Evolutionary conservation across 2,888 invertebrate genomes (phyloP).

Genomic region (Eupithecia pulchellata): DNA sequence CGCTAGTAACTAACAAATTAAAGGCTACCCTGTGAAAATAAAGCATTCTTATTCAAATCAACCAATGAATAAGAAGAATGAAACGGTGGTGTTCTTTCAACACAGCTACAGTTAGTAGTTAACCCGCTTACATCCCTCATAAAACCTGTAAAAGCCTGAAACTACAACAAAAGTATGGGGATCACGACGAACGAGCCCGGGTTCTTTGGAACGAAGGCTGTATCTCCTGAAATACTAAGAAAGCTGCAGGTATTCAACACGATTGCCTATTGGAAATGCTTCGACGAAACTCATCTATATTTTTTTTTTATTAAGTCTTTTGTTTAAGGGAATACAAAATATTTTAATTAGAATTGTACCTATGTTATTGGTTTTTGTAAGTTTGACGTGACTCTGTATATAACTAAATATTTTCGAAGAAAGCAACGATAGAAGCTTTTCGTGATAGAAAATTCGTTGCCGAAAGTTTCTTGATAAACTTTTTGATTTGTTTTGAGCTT

Average conservation of each 20-base stretch:
- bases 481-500: conserved; percentile 21
- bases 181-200: not conserved
- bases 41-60: too few species aligned
- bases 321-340: not conserved
- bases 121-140: too few species aligned
- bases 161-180: not conserved
- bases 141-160: not conserved
- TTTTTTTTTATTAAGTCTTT: not conserved
- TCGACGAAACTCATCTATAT: not conserved
- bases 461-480: conserved; percentile 28
- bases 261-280: not conserved
- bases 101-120: too few species aligned
- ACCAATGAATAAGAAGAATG: too few species aligned
- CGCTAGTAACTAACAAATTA: too few species aligned
- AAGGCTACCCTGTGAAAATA: too few species aligned
- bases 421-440: conserved; percentile 13
- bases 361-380: not conserved
- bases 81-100: too few species aligned
- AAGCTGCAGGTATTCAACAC: not conserved
- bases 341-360: not conserved
- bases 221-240: not conserved
- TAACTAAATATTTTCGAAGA: not conserved
- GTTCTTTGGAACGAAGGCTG: not conserved
- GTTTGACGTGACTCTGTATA: not conserved
- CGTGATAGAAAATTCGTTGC: conserved; percentile 27